Base-by-base conservation (phyloP, 92 coral and sea anemone genomes). In the Hydrozoanthus gracilis region DNA sequence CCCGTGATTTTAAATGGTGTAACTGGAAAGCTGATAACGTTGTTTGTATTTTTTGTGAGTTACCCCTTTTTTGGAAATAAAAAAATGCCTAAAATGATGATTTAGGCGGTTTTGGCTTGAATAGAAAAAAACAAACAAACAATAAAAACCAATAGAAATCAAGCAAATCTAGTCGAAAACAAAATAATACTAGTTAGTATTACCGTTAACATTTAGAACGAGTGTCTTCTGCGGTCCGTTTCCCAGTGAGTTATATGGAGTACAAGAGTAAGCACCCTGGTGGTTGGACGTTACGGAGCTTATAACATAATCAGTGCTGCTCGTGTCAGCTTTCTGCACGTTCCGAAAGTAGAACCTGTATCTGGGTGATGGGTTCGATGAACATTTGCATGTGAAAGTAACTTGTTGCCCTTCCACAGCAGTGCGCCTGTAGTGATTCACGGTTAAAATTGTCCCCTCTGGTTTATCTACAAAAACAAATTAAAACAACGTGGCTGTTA, bases 381-480 rank as follows among this genome's bases (percentile, higher is more conserved):
- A 60, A 13, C 61, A 13, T 17, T 11, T 66, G 14, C 85, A 80
- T 11, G 74, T 80, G 14, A 80, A 65, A 8, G 66, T 17, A 39
- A 80, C 85, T 16, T 10, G 20, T 4, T 80, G 18, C 48, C 85
- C 85, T 20, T 18, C 55, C 46, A 49, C 47, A 10, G 74, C 64
- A 4, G 14, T 65, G 12, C 66, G 58, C 14, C 12, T 49, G 62
- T 18, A 66, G 85, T 64, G 85, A 62, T 65, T 80, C 20, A 74
- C n/a, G n/a, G 74, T 65, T 20, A 80, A 66, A 12, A 10, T 49
- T 11, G 73, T 64, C 11, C 50, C 15, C 69, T 80, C 85, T 47
- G 85, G 85, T 66, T 65, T 80, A 65, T 80, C 85, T 80, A 13
- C 75, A 80, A 80, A 44, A 78, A 47, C 11, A 44, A 20, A n/a